Evolutionary conservation across 2,797 vertebrate genomes (phyloP).

Genomic region (Rallus crepitans): DNA sequence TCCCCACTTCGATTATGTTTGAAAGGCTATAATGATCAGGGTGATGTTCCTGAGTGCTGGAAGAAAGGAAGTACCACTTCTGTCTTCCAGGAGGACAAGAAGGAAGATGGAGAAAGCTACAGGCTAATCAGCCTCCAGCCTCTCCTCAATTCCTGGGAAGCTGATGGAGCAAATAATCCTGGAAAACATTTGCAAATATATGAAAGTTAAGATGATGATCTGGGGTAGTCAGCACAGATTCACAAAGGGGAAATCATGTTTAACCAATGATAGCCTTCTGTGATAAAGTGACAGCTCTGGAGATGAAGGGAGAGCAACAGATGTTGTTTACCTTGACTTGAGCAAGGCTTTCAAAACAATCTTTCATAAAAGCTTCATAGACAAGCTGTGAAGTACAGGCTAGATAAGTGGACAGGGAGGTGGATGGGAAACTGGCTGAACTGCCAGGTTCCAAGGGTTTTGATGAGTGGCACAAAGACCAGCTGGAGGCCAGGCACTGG

Average conservation of each 20-base stretch:
- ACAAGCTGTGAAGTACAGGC: background rate
- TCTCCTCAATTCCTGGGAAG: background rate
- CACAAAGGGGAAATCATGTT: background rate
- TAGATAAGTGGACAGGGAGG: background rate
- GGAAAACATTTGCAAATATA: background rate
- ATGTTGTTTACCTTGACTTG: constrained; percentile 53
- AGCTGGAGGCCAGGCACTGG: accelerated
- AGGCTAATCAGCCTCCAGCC: background rate
- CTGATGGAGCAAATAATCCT: background rate
- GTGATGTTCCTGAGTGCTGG: background rate
- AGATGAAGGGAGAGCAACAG: constrained; percentile 11
- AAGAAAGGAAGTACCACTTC: background rate
- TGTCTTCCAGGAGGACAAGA: background rate
- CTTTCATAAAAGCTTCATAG: constrained; percentile 4
- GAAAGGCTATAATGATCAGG: background rate
- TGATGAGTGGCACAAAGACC: background rate
- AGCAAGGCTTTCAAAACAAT: constrained; percentile 35
- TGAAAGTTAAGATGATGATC: background rate
- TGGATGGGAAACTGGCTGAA: background rate
- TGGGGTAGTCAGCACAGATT: background rate
- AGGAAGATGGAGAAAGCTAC: background rate
- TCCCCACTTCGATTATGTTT: background rate
- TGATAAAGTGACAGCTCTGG: background rate
- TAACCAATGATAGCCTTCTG: background rate
- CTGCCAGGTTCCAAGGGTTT: background rate